Conservation (phyloP, 2,888 invertebrate species). For the Ormyrus nitidulus region DNA sequence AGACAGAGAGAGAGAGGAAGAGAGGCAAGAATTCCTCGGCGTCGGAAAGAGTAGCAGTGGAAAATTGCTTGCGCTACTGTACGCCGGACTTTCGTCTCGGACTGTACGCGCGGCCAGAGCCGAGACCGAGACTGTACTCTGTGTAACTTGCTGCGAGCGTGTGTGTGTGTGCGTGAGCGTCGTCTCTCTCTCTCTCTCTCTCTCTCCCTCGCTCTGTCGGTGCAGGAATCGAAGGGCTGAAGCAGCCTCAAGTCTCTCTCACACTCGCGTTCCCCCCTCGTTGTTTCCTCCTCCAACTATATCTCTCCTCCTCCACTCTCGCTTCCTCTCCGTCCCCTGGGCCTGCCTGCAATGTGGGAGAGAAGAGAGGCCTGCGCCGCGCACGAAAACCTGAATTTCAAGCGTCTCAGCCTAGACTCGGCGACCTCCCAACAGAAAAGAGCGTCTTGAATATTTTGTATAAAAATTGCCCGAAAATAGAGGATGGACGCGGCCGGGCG, state of each 20-base stretch:
- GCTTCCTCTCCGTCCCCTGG: slow-evolving; percentile 46
- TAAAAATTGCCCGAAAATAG: slow-evolving; percentile 57
- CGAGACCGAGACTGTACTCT: not conserved
- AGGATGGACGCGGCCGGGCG: too few species aligned
- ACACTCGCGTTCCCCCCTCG: not conserved
- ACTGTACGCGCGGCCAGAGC: slow-evolving; percentile 39
- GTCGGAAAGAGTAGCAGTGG: not conserved
- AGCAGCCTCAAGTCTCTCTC: slow-evolving; percentile 59
- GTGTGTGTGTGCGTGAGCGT: slow-evolving; percentile 11
- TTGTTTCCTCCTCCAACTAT: slow-evolving; percentile 8
- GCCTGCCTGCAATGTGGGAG: slow-evolving; percentile 18
- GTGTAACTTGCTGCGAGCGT: not conserved
- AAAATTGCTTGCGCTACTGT: slow-evolving; percentile 54
- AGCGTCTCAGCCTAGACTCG: slow-evolving; percentile 56
- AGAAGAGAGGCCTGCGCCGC: not conserved
- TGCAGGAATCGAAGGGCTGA: slow-evolving; percentile 57
- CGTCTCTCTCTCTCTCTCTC: not conserved
- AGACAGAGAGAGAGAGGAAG: not conserved
- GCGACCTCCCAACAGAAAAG: slow-evolving; percentile 61
- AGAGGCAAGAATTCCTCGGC: not conserved
- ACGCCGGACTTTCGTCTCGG: slow-evolving; percentile 37
- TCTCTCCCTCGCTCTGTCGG: not conserved
- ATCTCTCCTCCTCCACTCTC: slow-evolving; percentile 22
- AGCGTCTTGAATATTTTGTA: not conserved
- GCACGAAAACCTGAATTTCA: slow-evolving; percentile 68